Conservation (phyloP, 2,888 invertebrate species). For the Ceratothoa steindachneri region DNA sequence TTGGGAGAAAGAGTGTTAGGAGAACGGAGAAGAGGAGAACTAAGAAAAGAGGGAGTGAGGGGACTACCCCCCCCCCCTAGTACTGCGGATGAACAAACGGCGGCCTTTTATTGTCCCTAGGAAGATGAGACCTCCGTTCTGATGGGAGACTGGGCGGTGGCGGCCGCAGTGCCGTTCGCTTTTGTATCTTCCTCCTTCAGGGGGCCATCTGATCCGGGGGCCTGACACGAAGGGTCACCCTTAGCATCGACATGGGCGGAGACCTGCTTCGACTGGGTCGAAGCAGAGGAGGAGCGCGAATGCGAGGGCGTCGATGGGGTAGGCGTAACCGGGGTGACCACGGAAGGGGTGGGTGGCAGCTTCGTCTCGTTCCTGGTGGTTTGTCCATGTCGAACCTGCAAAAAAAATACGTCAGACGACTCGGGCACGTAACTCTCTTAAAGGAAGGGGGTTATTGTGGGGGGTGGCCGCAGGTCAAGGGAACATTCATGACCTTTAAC, state of each 20-base stretch:
- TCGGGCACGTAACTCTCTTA: too few species aligned
- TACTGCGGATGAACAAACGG: too few species aligned
- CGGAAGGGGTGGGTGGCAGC: conserved; percentile 43
- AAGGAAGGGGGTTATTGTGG: too few species aligned
- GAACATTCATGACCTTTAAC: too few species aligned
- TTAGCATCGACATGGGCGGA: neutral
- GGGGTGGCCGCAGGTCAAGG: too few species aligned
- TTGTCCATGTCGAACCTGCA: conserved; percentile 39
- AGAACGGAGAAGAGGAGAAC: too few species aligned
- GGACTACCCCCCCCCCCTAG: too few species aligned
- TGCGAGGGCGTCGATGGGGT: conserved; percentile 39
- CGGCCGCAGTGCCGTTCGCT: neutral
- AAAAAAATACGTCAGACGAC: too few species aligned
- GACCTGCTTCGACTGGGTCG: conserved; percentile 22
- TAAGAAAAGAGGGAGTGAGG: neutral
- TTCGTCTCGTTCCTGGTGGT: conserved; percentile 37
- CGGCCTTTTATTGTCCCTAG: too few species aligned
- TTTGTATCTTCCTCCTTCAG: neutral
- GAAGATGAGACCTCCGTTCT: neutral
- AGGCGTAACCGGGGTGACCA: conserved; percentile 43
- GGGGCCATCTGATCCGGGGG: neutral
- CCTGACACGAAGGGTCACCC: too few species aligned
- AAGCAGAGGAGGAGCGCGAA: conserved; percentile 39
- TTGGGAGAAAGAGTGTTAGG: neutral
- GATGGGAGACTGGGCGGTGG: neutral